phyloP scores from a whole-genome alignment of 2,113 vertebrate species.

The Laticauda laticaudata region DNA sequence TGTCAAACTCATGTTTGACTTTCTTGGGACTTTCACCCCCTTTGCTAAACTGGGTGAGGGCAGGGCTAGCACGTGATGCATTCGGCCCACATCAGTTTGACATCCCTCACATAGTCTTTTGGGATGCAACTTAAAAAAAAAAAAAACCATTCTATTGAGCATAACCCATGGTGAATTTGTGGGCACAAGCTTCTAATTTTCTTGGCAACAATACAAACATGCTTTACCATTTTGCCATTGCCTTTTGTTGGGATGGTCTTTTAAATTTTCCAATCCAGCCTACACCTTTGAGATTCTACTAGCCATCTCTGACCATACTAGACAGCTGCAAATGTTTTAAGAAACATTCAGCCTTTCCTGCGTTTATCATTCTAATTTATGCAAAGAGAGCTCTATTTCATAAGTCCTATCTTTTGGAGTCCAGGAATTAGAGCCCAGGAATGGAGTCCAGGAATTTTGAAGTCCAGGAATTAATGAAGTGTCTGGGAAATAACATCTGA shows the following conservation, averaged over 20 bases:
- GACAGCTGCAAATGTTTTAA: not conserved
- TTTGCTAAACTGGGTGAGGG: no score
- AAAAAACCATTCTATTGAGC: not conserved
- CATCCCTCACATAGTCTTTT: not conserved
- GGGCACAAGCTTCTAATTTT: not conserved
- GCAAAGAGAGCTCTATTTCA: not conserved
- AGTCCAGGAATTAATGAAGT: not conserved
- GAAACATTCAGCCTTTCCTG: not conserved
- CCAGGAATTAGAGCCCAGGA: not conserved
- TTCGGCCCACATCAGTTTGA: no score
- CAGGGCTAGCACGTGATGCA: no score
- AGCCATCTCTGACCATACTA: not conserved
- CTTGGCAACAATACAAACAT: not conserved
- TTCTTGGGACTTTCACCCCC: no score
- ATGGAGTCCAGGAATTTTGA: not conserved
- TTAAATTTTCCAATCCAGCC: not conserved
- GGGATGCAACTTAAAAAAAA: not conserved
- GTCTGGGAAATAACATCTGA: not conserved
- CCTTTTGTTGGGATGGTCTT: not conserved
- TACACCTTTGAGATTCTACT: not conserved
- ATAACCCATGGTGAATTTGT: not conserved
- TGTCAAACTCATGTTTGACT: no score
- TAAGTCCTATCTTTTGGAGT: not conserved
- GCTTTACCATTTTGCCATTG: not conserved
- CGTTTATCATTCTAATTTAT: not conserved